These are phyloP conservation scores for Epinephelus fuscoguttatus DNA, from an alignment of 2,113 vertebrate species.

Conservation along the genomic window DNA sequence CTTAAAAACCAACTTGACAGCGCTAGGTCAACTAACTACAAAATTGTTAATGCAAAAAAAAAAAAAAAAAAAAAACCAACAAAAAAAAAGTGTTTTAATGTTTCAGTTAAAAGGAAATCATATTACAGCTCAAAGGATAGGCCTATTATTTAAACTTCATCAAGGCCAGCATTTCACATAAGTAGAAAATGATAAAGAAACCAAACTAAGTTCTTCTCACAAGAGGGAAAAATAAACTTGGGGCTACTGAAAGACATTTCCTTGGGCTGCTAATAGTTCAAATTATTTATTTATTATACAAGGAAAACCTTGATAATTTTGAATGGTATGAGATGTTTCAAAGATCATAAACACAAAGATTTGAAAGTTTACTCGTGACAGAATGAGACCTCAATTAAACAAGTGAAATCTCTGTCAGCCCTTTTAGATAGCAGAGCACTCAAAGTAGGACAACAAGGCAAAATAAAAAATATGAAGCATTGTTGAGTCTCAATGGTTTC, in stretches of 20 bases:
- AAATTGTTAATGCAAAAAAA: background rate
- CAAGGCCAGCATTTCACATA: conserved; percentile 51
- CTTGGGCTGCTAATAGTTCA: conserved; percentile 24
- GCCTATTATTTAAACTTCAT: conserved; percentile 17
- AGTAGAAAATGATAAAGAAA: conserved; percentile 19
- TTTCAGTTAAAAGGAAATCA: background rate
- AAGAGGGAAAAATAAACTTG: background rate
- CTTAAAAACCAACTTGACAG: conserved; percentile 1
- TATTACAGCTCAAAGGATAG: conserved; percentile 18
- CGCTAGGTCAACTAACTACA: background rate
- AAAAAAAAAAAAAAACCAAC: background rate
- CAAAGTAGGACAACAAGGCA: background rate
- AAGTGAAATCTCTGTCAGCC: conserved; percentile 11
- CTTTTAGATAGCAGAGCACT: background rate
- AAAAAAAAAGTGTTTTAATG: background rate
- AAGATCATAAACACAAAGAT: conserved; percentile 39
- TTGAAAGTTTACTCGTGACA: conserved; percentile 35
- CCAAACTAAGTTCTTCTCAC: background rate
- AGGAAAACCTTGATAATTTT: conserved; percentile 55
- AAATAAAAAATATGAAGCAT: background rate
- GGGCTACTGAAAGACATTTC: conserved; percentile 48
- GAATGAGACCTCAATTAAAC: conserved; percentile 53
- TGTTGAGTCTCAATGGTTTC: background rate
- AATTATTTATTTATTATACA: conserved; percentile 40
- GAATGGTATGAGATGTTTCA: conserved; percentile 47